These are phyloP conservation scores for Argentina silus DNA, from an alignment of 2,797 vertebrate genomes.

Conservation along the genomic window DNA sequence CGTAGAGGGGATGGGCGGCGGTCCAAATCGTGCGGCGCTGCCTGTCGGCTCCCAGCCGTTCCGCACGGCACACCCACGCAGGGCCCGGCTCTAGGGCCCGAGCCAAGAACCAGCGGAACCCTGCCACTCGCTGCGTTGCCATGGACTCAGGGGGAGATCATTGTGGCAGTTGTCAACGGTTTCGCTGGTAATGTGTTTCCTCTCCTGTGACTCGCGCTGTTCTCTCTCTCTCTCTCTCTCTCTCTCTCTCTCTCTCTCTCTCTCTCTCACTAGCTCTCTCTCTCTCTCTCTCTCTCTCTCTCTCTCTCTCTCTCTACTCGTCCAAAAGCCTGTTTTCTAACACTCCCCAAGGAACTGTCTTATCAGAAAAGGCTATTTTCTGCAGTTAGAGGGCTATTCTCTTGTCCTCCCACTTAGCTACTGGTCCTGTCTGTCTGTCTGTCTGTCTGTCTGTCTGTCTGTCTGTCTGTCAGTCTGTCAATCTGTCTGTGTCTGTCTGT, in stretches of 20 bases:
- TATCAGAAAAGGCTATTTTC: not conserved
- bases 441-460: too few relatives aligned
- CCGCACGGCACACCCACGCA: conserved; percentile 1
- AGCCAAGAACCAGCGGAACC: conserved; percentile 72
- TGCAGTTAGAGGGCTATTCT: too few relatives aligned
- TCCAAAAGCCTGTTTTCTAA: not conserved
- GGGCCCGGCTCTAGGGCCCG: conserved; percentile 27
- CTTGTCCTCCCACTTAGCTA: too few relatives aligned
- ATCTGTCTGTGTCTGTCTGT: too few relatives aligned
- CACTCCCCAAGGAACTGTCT: not conserved
- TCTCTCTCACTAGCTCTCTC: not conserved
- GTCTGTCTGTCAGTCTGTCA: too few relatives aligned
- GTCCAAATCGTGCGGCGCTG: conserved; percentile 93
- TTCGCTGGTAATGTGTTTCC: conserved; percentile 81
- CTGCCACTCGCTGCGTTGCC: conserved; percentile 73
- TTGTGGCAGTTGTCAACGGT: conserved; percentile 89
- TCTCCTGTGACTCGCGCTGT: not conserved
- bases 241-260: not conserved
- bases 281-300: conserved; percentile 9
- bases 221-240: not conserved
- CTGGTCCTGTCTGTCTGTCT: too few relatives aligned
- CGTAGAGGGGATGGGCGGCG: conserved; percentile 90
- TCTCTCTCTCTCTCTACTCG: not conserved
- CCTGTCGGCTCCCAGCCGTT: conserved; percentile 86
- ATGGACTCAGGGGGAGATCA: conserved; percentile 93